Base-by-base conservation (phyloP, 2,113 vertebrate species). In the Coracopsis vasa region DNA sequence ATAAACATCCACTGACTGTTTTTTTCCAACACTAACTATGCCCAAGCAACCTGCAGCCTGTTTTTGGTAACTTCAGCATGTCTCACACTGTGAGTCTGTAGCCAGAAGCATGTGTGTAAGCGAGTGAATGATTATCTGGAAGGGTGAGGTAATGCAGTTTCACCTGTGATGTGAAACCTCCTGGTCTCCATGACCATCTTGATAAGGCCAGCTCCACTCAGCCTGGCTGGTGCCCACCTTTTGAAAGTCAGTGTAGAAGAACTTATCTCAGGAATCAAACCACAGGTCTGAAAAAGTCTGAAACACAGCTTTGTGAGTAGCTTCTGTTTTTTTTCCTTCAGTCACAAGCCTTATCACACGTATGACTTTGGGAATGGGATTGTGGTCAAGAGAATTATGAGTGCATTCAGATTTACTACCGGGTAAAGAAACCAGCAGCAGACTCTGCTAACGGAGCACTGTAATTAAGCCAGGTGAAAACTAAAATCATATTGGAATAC, bases 131-230 rank as follows among this genome's bases (percentile, higher is more conserved):
- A 44, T 60, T 51, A 41, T 7, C 27, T 73, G 66, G 69, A 74
- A 90, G 71, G 65, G 54, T 61, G 69, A 92, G 56, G 80, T 89
- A 71, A 84, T 7, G 42, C 0, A 0, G 50, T 78, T 88, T 88
- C 58, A 69, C 25, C 33, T 27, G 24, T 0, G 0, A 48, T 61
- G 50, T 0, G 2, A 94, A 81, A 92, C 81, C 44, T 80, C 35
- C 61, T 7, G 1, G 4, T 19, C n/a, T 80, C 48, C 28, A 1
- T 28, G 29, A 50, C 24, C 35, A 60, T n/a, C 64, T 67, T 48
- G 70, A 35, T 72, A 73, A 73, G 66, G 47, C 37, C 0, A 0
- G 48, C 41, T 33, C 35, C 35, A 10, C 39, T 39, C 0, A 0
- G 39, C 0, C 0, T 61, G 77, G 39, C 42, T 73, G 45, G n/a